These are phyloP conservation scores for Junco hyemalis DNA, from an alignment of 2,113 vertebrate genomes.

Conservation along the genomic window DNA sequence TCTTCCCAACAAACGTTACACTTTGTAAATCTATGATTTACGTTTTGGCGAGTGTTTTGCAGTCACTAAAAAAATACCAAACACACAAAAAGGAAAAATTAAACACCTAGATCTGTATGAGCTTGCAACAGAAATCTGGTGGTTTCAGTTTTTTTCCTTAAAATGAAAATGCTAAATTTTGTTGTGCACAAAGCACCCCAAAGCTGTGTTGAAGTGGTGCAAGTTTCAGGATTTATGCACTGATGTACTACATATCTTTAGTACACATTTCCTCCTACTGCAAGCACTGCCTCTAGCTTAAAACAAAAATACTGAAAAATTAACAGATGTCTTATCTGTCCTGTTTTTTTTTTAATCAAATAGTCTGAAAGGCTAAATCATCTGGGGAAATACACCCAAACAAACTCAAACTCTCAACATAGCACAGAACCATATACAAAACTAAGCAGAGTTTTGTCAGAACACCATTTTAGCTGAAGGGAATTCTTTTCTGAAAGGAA, in stretches of 20 bases:
- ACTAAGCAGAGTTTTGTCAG: constrained; percentile 26
- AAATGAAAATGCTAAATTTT: neutral
- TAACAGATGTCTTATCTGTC: neutral
- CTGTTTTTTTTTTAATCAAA: neutral
- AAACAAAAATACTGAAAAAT: neutral
- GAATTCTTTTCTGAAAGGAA: constrained; percentile 25
- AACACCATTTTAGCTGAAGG: neutral
- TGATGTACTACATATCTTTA: neutral
- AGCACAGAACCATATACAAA: constrained; percentile 24
- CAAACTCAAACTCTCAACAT: neutral
- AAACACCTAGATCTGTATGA: neutral
- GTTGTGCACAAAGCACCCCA: neutral
- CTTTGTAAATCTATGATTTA: neutral
- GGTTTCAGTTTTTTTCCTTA: neutral
- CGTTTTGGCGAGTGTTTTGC: neutral
- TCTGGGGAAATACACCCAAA: neutral
- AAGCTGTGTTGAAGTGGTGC: neutral
- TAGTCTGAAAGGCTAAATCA: neutral
- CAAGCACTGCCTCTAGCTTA: constrained; percentile 26
- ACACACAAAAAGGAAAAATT: neutral
- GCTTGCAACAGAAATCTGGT: neutral
- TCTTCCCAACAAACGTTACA: neutral
- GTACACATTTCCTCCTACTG: neutral
- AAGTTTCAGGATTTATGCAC: neutral
- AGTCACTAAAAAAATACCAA: neutral